phyloP scores from a whole-genome alignment of 1,140 invertebrate species.

The Ceratitis capitata region DNA sequence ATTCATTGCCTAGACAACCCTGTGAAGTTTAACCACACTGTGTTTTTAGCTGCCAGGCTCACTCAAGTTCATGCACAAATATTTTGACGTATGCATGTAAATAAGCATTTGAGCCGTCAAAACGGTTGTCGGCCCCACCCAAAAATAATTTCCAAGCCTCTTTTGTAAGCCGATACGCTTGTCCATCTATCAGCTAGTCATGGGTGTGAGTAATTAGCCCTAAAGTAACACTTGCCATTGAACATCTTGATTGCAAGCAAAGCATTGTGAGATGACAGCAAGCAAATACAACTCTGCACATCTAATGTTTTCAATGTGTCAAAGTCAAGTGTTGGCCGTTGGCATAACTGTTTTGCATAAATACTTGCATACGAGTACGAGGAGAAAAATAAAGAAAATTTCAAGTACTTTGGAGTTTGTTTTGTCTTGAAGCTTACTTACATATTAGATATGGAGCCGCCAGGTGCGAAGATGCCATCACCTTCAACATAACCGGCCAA shows the following conservation, averaged over 20 bases:
- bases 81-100: background rate
- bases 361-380: background rate
- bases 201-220: conserved; percentile 29
- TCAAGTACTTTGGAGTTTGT: no score
- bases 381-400: no score
- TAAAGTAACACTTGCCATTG: conserved; percentile 39
- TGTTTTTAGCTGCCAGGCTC: background rate
- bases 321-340: conserved; percentile 22
- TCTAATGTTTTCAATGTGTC: background rate
- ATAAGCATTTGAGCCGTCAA: background rate
- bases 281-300: background rate
- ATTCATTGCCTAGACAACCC: background rate
- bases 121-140: background rate
- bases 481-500: conserved; percentile 74
- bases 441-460: conserved; percentile 90
- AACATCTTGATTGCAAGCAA: conserved; percentile 1
- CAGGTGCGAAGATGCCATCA: conserved; percentile 81
- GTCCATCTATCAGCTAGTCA: background rate
- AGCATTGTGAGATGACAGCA: background rate
- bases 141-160: background rate
- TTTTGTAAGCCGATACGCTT: background rate
- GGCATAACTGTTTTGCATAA: conserved; percentile 10
- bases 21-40: background rate
- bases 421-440: conserved; percentile 53
- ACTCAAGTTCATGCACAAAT: background rate